phyloP scores from a whole-genome alignment of 2,888 invertebrate genomes.

The Pimpla rufipes region DNA sequence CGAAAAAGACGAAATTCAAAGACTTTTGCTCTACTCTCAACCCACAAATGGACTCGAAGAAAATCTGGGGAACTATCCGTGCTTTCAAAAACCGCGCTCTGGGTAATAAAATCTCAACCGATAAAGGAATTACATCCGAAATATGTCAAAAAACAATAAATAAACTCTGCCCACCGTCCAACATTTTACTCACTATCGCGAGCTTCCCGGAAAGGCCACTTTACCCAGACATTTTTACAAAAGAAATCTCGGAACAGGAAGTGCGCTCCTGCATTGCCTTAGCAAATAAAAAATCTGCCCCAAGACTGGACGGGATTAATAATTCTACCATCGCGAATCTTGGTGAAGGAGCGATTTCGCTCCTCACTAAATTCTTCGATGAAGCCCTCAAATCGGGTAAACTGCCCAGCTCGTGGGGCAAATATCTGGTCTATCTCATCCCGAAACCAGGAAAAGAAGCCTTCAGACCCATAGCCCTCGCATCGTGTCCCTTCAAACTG shows the following conservation, averaged over 20 bases:
- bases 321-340: background rate
- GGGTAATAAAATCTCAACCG: background rate
- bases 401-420: conserved; percentile 7
- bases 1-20: conserved; percentile 5
- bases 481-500: conserved; percentile 24
- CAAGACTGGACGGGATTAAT: background rate
- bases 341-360: background rate
- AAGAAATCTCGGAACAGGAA: conserved; percentile 5
- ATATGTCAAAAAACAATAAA: background rate
- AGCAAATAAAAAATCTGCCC: background rate
- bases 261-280: background rate
- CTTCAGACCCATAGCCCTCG: conserved; percentile 35
- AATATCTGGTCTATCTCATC: conserved; percentile 12
- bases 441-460: conserved; percentile 31
- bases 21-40: background rate
- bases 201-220: background rate
- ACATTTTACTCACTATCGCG: background rate
- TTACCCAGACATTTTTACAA: background rate
- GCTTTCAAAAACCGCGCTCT: background rate
- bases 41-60: background rate
- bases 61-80: background rate
- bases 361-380: background rate
- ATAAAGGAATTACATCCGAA: background rate
- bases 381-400: background rate
- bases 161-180: background rate